Conservation (phyloP, 35 echinoderm and acorn worm species). For the Heliocidaris tuberculata region DNA sequence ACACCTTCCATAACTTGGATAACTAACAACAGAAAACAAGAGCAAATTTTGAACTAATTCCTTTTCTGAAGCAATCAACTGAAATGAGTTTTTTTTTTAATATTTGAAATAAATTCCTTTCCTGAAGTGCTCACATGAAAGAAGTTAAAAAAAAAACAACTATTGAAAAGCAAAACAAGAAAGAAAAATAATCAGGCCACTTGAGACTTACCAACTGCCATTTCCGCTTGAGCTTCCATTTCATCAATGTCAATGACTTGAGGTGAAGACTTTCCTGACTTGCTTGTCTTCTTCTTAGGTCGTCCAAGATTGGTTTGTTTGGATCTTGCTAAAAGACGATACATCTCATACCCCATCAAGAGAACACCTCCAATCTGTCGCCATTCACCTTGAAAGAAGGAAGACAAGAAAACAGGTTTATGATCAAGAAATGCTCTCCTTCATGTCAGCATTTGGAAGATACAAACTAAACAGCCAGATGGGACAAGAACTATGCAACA, state of each 20-base stretch:
- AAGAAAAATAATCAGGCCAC: no score
- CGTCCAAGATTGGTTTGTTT: conserved; percentile 49
- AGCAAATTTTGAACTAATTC: no score
- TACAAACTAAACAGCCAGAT: background rate
- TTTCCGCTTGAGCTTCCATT: conserved; percentile 25
- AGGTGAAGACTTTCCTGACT: conserved; percentile 19
- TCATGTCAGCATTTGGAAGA: background rate
- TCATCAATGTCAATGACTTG: conserved; percentile 51
- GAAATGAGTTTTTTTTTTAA: no score
- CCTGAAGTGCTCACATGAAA: no score
- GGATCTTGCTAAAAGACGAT: conserved; percentile 66
- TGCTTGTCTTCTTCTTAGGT: conserved; percentile 46
- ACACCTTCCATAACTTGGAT: no score
- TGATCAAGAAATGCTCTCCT: background rate
- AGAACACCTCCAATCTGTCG: conserved; percentile 79
- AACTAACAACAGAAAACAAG: no score
- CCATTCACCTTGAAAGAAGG: conserved; percentile 71
- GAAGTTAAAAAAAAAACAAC: no score
- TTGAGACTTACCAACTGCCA: conserved; percentile 18
- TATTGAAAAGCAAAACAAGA: no score
- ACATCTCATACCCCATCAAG: conserved; percentile 99
- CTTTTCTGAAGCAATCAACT: no score
- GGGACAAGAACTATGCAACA: background rate
- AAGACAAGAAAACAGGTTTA: background rate
- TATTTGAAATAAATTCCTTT: no score